Conservation (phyloP, 2,113 vertebrate species). For the Casuarius casuarius region DNA sequence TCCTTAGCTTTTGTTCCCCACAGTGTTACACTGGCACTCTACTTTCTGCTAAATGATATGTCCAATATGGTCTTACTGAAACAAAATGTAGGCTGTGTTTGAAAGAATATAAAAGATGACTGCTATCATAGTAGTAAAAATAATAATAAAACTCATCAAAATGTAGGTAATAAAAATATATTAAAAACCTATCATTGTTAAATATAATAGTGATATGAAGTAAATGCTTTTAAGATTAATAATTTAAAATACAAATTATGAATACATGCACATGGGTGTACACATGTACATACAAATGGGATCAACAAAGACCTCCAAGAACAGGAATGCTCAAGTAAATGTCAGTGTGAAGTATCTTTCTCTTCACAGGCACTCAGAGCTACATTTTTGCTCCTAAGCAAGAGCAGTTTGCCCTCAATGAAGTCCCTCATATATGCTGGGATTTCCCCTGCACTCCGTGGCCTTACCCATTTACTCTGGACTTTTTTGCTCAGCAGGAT, state of each 20-base stretch:
- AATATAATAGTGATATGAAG: neutral
- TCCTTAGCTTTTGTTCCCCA: neutral
- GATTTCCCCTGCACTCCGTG: neutral
- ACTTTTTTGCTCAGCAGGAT: neutral
- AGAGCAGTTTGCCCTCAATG: neutral
- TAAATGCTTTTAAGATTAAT: neutral
- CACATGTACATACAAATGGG: neutral
- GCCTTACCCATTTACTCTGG: neutral
- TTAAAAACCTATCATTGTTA: neutral
- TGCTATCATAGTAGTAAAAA: neutral
- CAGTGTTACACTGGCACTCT: neutral
- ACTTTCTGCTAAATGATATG: neutral
- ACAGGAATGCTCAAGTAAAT: neutral
- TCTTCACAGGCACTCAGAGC: neutral
- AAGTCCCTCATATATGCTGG: neutral
- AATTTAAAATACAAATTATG: neutral
- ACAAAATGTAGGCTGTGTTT: neutral
- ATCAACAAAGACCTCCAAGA: neutral
- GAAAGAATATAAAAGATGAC: neutral
- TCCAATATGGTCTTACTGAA: neutral
- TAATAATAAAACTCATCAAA: neutral
- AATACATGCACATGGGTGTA: accelerated
- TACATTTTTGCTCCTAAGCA: neutral
- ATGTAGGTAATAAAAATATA: neutral
- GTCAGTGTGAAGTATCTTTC: neutral